These are phyloP conservation scores for Cheiracanthium punctorium DNA, from an alignment of 2,888 invertebrate species.

Conservation along the genomic window DNA sequence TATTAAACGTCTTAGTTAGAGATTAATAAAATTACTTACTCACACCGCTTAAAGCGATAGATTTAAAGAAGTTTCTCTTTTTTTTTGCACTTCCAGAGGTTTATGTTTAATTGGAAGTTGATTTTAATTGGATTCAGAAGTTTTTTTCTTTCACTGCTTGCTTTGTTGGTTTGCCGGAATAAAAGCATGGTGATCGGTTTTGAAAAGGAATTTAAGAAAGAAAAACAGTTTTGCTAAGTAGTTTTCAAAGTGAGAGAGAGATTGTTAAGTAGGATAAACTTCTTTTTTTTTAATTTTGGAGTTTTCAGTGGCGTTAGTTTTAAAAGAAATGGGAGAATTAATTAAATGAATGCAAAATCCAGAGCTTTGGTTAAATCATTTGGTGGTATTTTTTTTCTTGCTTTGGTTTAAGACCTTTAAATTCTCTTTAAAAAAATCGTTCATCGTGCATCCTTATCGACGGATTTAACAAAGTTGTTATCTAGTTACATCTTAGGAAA, in stretches of 20 bases:
- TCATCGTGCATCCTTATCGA: too few relatives aligned
- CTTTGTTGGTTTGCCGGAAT: slow-evolving; percentile 2
- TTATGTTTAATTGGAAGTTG: slow-evolving; percentile 26
- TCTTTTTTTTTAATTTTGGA: background rate
- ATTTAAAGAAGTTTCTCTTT: slow-evolving; percentile 12
- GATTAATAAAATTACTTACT: slow-evolving; percentile 65
- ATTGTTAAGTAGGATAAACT: slow-evolving; percentile 7
- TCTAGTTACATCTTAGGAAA: too few relatives aligned
- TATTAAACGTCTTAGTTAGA: slow-evolving; percentile 55
- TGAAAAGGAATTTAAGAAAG: slow-evolving; percentile 21
- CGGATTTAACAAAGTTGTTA: too few relatives aligned
- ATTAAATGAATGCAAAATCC: background rate
- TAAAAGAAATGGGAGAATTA: background rate
- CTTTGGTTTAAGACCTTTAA: background rate
- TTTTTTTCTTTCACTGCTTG: background rate
- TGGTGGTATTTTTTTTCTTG: background rate
- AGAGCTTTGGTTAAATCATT: background rate
- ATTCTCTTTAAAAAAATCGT: background rate
- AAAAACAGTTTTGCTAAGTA: slow-evolving; percentile 57
- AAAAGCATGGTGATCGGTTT: slow-evolving; percentile 1
- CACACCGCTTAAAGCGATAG: slow-evolving; percentile 16
- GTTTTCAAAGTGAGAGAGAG: slow-evolving; percentile 24
- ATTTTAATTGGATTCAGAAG: slow-evolving; percentile 49
- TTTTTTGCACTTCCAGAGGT: too few relatives aligned
- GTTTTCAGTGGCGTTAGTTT: background rate